Conservation (phyloP, 2,113 vertebrate genomes). For the Macquaria ambigua region DNA sequence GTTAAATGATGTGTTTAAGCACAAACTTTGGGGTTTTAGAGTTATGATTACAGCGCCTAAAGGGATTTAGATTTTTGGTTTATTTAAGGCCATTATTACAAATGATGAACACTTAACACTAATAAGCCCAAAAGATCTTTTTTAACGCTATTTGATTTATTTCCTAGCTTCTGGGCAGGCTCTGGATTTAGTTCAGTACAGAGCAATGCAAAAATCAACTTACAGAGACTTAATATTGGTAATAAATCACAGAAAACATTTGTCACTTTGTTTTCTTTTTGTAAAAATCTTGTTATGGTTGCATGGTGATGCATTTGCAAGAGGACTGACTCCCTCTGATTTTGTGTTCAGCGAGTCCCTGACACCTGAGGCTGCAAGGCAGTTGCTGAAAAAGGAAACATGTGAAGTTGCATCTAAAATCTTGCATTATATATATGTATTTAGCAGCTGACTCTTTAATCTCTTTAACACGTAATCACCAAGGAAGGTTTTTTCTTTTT, state of each 20-base stretch:
- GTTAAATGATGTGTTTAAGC: background rate
- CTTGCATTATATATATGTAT: background rate
- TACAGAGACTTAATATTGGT: background rate
- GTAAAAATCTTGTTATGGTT: background rate
- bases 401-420: background rate
- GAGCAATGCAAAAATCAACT: background rate
- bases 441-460: background rate
- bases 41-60: background rate
- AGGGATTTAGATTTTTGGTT: background rate
- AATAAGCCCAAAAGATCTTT: background rate
- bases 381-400: too few species aligned
- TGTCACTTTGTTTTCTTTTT: background rate
- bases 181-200: background rate
- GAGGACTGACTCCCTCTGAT: background rate
- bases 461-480: background rate
- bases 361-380: background rate
- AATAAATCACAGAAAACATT: background rate
- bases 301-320: background rate
- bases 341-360: background rate
- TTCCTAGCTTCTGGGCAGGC: background rate
- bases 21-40: background rate
- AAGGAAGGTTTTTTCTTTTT: background rate
- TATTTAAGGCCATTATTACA: conserved; percentile 1
- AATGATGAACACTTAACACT: background rate
- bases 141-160: background rate